Conservation (phyloP, 2,888 invertebrate species). For the Philereme transversata region DNA sequence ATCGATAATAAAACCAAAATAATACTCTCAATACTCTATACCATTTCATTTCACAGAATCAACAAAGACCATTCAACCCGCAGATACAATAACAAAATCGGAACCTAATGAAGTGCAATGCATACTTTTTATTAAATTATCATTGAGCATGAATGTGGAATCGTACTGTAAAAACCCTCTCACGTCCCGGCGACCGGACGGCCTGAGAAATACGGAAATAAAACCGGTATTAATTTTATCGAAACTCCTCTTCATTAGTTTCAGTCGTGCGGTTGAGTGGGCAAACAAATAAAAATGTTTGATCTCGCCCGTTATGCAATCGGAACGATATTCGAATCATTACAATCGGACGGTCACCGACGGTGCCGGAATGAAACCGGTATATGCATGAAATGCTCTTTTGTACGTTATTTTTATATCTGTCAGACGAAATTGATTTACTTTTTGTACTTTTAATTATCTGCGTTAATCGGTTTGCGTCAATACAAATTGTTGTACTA, state of each 20-base stretch:
- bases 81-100: constrained; percentile 51
- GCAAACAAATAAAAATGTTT: constrained; percentile 81
- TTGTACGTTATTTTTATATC: constrained; percentile 38
- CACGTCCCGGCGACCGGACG: constrained; percentile 45
- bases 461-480: constrained; percentile 29
- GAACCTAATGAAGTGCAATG: constrained; percentile 60
- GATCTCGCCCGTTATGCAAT: constrained; percentile 74
- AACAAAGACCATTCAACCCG: constrained; percentile 39
- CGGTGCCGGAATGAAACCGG: constrained; percentile 18
- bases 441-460: constrained; percentile 37
- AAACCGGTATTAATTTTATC: constrained; percentile 77
- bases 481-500: constrained; percentile 25
- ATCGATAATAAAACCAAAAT: background rate
- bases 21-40: background rate
- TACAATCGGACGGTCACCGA: constrained; percentile 58
- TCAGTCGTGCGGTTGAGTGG: constrained; percentile 74
- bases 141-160: constrained; percentile 52
- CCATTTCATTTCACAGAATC: constrained; percentile 29
- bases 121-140: constrained; percentile 56
- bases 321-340: constrained; percentile 72
- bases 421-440: constrained; percentile 36
- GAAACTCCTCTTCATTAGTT: constrained; percentile 81
- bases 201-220: constrained; percentile 64
- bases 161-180: constrained; percentile 54
- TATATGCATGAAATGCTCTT: constrained; percentile 35